These are phyloP conservation scores for Sceloporus tristichus DNA, from an alignment of 2,113 vertebrate species.

Conservation along the genomic window DNA sequence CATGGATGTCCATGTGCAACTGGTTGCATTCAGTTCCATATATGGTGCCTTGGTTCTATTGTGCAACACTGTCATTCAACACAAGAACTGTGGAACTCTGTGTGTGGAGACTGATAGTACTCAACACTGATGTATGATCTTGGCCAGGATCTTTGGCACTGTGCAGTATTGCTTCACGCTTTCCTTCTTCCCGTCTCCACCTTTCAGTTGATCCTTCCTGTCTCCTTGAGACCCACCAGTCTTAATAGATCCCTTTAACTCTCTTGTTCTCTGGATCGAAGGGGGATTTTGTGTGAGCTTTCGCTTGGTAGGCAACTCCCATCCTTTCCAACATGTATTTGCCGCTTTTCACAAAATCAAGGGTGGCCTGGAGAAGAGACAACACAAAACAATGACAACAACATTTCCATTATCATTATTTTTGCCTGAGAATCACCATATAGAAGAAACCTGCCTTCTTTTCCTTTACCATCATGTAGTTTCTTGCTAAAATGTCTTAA, in stretches of 20 bases:
- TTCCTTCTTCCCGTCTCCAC: background rate
- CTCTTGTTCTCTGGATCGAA: slow-evolving; percentile 94
- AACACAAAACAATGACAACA: background rate
- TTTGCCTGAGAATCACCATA: background rate
- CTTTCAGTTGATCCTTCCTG: accelerated
- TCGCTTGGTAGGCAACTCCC: slow-evolving; percentile 87
- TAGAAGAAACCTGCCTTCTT: background rate
- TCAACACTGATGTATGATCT: too few relatives aligned
- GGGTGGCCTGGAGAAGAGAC: slow-evolving; percentile 79
- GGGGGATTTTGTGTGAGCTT: slow-evolving; percentile 88
- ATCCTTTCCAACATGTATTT: slow-evolving; percentile 91
- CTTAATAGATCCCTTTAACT: slow-evolving; percentile 90
- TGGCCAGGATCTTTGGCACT: too few relatives aligned
- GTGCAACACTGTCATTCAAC: too few relatives aligned
- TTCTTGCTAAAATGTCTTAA: too few relatives aligned
- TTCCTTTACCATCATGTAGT: too few relatives aligned
- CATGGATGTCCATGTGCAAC: too few relatives aligned
- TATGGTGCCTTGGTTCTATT: too few relatives aligned
- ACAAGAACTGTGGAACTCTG: too few relatives aligned
- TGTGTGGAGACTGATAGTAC: too few relatives aligned
- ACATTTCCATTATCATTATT: background rate
- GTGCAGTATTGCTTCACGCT: too few relatives aligned
- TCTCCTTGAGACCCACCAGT: accelerated
- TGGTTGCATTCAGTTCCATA: too few relatives aligned
- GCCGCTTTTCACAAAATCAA: slow-evolving; percentile 88